phyloP scores from a whole-genome alignment of 2,113 vertebrate species.

The Eulemur rufifrons region DNA sequence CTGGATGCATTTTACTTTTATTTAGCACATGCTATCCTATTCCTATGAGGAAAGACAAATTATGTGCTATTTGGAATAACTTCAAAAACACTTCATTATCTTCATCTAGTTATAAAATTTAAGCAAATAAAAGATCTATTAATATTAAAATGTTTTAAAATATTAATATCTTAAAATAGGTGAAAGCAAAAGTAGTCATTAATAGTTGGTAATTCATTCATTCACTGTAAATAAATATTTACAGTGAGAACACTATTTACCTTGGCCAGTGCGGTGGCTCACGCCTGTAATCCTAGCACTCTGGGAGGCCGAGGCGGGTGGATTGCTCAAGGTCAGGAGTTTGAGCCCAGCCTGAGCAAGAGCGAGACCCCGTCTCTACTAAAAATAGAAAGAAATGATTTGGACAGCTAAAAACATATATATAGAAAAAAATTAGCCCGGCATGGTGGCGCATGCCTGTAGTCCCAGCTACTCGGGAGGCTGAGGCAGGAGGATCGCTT shows the following conservation, averaged over 20 bases:
- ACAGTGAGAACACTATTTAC: background rate
- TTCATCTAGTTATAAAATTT: background rate
- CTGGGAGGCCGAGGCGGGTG: too few relatives aligned
- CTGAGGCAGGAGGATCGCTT: too few relatives aligned
- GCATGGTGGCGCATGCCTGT: too few relatives aligned
- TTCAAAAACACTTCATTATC: background rate
- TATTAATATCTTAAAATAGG: background rate
- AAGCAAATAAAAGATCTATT: background rate
- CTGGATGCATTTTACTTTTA: background rate
- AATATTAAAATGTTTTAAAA: background rate
- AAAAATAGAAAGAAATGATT: too few relatives aligned
- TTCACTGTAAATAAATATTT: background rate
- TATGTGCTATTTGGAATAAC: background rate
- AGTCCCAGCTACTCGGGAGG: too few relatives aligned
- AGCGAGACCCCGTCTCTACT: too few relatives aligned
- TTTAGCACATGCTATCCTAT: background rate
- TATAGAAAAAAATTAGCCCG: too few relatives aligned
- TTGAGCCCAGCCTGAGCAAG: too few relatives aligned
- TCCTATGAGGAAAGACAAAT: background rate
- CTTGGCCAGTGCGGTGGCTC: too few relatives aligned
- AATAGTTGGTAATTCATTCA: background rate
- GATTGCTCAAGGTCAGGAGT: too few relatives aligned
- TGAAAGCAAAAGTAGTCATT: background rate
- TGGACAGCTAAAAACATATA: too few relatives aligned
- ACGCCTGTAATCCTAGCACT: too few relatives aligned